A percentile compares a stretch with the other conserved stretches of the same genome.
These are phyloP conservation scores for Drosophila kambysellisi DNA, from an alignment of 2,888 invertebrate species.

Conservation along the genomic window DNA sequence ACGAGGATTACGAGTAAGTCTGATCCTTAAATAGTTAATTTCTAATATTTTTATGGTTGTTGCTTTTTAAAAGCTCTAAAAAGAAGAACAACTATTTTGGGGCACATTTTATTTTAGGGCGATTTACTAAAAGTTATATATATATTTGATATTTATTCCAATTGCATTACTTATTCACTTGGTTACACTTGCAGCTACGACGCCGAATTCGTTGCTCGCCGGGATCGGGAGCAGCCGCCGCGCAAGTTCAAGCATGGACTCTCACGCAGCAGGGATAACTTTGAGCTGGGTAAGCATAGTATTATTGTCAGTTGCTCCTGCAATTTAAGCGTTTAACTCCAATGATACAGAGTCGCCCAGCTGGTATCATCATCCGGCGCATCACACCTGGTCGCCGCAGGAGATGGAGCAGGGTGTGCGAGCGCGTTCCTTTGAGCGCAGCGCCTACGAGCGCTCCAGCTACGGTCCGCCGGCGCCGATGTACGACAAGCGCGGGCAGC, in stretches of 20 bases:
- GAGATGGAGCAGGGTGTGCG: conserved; percentile 84
- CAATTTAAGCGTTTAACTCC: background rate
- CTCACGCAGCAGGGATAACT: conserved; percentile 84
- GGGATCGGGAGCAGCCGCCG: conserved; percentile 75
- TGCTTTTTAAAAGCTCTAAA: too few species aligned
- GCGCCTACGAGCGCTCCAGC: conserved; percentile 84
- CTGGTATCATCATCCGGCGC: conserved; percentile 84
- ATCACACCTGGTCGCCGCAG: conserved; percentile 85
- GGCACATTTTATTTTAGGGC: too few species aligned
- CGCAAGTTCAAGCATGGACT: conserved; percentile 83
- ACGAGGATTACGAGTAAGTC: conserved; percentile 90
- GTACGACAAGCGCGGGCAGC: conserved; percentile 84
- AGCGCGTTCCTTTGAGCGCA: conserved; percentile 83
- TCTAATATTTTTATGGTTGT: too few species aligned
- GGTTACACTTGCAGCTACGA: conserved; percentile 79
- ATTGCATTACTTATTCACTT: background rate
- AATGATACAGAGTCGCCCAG: conserved; percentile 79
- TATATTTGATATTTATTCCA: too few species aligned
- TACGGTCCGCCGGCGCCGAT: conserved; percentile 85
- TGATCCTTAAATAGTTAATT: too few species aligned
- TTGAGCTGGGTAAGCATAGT: conserved; percentile 80
- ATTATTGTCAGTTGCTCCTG: background rate
- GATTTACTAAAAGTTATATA: too few species aligned
- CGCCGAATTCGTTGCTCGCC: conserved; percentile 81
- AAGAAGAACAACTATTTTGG: too few species aligned